phyloP scores from a whole-genome alignment of 2,113 vertebrate genomes.

The Arothron firmamentum region DNA sequence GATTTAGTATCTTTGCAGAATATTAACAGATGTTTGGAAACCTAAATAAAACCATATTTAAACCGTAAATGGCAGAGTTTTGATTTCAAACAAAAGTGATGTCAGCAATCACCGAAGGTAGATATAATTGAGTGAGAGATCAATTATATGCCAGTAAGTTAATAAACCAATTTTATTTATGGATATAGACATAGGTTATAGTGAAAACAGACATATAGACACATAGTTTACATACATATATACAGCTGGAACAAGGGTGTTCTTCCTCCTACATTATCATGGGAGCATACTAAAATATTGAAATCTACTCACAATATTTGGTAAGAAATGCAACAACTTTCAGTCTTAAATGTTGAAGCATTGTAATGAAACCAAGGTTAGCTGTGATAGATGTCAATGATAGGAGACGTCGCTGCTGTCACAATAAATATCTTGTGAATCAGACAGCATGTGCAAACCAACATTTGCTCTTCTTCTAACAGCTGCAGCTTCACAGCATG shows the following conservation, averaged over 20 bases:
- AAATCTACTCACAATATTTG: conserved; percentile 49
- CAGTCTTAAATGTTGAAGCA: conserved; percentile 16
- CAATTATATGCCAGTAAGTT: conserved; percentile 55
- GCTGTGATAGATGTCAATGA: conserved; percentile 25
- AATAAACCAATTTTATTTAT: conserved; percentile 80
- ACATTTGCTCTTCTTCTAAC: conserved; percentile 24
- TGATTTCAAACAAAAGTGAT: not conserved
- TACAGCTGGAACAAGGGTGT: conserved; percentile 73
- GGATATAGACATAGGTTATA: conserved; percentile 79
- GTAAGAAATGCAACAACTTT: conserved; percentile 43
- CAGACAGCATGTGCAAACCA: conserved; percentile 22
- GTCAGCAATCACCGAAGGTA: not conserved
- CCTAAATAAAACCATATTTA: not conserved
- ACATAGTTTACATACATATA: conserved; percentile 77
- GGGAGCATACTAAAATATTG: conserved; percentile 47
- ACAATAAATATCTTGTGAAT: conserved; percentile 10
- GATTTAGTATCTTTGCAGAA: not conserved
- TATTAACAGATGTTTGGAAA: not conserved
- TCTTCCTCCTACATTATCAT: conserved; percentile 68
- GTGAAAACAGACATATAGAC: conserved; percentile 78
- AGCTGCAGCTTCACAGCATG: conserved; percentile 24
- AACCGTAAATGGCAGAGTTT: not conserved
- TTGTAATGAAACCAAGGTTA: conserved; percentile 16
- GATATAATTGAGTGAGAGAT: conserved; percentile 16
- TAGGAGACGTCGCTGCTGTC: conserved; percentile 1